Evolutionary conservation across 2,113 vertebrate genomes (phyloP).

Genomic region (Bagarius yarrelli): DNA sequence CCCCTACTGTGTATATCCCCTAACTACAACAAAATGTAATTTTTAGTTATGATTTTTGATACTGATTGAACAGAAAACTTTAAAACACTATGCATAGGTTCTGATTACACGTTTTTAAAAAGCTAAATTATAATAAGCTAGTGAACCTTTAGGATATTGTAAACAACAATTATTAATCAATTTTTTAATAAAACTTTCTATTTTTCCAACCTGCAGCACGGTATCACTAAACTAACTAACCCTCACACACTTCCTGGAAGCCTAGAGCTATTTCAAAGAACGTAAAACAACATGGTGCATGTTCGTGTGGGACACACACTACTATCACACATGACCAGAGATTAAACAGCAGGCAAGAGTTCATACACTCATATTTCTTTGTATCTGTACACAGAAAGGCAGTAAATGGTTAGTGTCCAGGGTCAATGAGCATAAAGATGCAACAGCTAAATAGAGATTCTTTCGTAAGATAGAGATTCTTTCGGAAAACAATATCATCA

Average conservation of each 20-base stretch:
- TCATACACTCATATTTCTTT: not conserved
- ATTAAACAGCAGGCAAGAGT: not conserved
- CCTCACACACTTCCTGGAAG: slow-evolving; percentile 12
- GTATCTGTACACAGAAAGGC: not conserved
- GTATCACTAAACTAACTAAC: slow-evolving; percentile 1
- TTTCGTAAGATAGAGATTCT: too few relatives aligned
- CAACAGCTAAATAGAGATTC: not conserved
- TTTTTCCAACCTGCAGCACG: not conserved
- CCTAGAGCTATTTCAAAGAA: not conserved
- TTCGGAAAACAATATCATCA: too few relatives aligned
- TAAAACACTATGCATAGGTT: too few relatives aligned
- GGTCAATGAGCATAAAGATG: not conserved
- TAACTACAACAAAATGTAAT: too few relatives aligned
- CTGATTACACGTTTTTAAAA: too few relatives aligned
- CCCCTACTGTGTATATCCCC: too few relatives aligned
- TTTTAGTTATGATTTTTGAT: too few relatives aligned
- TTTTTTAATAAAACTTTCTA: too few relatives aligned
- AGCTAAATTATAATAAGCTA: too few relatives aligned
- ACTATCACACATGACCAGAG: not conserved
- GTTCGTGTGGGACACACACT: not conserved
- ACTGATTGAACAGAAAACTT: too few relatives aligned
- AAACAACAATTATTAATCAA: too few relatives aligned
- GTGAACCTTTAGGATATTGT: too few relatives aligned
- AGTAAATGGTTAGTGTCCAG: not conserved
- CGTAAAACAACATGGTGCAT: not conserved